Evolutionary conservation across 2,797 vertebrate genomes (phyloP).

Genomic region (Crax fasciolata): DNA sequence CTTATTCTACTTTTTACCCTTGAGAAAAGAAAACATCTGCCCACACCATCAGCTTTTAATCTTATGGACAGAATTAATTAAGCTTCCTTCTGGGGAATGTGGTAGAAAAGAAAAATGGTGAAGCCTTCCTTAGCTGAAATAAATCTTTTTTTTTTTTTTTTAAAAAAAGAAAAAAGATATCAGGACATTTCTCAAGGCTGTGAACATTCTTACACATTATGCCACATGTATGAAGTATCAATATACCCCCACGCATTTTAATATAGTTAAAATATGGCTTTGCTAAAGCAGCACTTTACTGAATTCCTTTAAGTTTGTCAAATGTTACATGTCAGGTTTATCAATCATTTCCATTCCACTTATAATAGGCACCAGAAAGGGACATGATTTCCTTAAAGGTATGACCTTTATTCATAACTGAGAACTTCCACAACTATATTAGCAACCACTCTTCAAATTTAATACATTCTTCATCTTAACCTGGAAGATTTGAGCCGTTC

Average conservation of each 20-base stretch:
- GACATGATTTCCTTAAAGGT: conserved; percentile 11
- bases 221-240: neutral
- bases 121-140: neutral
- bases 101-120: neutral
- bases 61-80: conserved; percentile 45
- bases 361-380: neutral
- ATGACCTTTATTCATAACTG: conserved; percentile 4
- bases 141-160: neutral
- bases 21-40: conserved; percentile 59
- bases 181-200: neutral
- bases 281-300: neutral
- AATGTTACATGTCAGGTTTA: conserved; percentile 51
- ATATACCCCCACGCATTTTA: neutral
- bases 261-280: neutral
- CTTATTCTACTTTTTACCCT: conserved; percentile 14
- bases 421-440: conserved; percentile 19
- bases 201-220: neutral
- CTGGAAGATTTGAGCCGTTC: neutral
- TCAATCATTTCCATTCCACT: conserved; percentile 28
- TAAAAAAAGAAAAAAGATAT: neutral
- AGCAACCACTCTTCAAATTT: neutral
- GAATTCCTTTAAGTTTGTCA: conserved; percentile 13
- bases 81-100: conserved; percentile 21
- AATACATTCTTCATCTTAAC: conserved; percentile 2
- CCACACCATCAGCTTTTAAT: conserved; percentile 49